Base-by-base conservation (phyloP, 2,888 invertebrate genomes). In the Phasia obesa region DNA sequence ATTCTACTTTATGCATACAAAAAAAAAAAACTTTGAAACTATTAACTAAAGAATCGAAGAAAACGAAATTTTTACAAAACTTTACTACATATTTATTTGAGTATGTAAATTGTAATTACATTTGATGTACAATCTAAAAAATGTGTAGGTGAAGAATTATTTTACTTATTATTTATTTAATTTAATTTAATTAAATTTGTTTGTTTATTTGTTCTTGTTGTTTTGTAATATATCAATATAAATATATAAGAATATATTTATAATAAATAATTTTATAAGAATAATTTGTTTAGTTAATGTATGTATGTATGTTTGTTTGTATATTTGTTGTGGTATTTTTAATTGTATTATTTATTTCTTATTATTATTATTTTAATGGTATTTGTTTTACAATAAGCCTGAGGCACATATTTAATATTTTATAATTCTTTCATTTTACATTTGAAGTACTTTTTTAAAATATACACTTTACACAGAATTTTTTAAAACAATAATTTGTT, bases 341-440 rank as follows among this genome's bases (percentile, higher is more conserved):
- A 6, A 4, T 60, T 42, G 7, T 11, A 44, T 38, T 35, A 3
- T 42, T 42, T 1, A 19, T n/a, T n/a, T n/a, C n/a, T n/a, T n/a
- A n/a, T n/a, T n/a, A n/a, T n/a, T n/a, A n/a, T 78, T 21, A 67
- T 60, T 49, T 62, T 78, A 70, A 59, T 77, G 74, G 86, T 88
- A 88, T 88, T 81, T 79, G 87, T 89, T 88, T 88, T 88, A 88
- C 88, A 90, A 85, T 88, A 85, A 88, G 89, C 89, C 90, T 89
- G 89, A 89, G 89, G 89, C 90, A 89, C 89, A 87, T 87, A 78
- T 84, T 82, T 84, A 73, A 80, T 60, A 78, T 74, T 64, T 74
- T 64, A 78, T 80, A 73, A 76, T 81, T 83, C 83, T 55, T 81
- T 82, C 25, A 59, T 64, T 84, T 80, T 82, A 62, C 81, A 67